Evolutionary conservation across 2,797 vertebrate species (phyloP).

Genomic region (Myotis findleyi): DNA sequence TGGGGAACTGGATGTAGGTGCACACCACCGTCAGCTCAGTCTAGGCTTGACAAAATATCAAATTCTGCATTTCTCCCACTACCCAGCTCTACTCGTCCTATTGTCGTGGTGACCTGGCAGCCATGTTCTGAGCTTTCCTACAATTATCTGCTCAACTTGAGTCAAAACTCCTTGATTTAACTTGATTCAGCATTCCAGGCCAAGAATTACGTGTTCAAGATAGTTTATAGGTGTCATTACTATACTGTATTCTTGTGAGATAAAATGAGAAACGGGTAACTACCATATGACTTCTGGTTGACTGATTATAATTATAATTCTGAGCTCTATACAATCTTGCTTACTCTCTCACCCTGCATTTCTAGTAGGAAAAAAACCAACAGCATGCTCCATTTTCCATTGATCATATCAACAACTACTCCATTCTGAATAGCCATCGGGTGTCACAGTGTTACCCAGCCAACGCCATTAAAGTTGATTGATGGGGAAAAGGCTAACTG

Average conservation of each 20-base stretch:
- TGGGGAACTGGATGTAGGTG: accelerated
- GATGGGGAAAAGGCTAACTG: constrained; percentile 66
- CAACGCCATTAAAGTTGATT: constrained; percentile 44
- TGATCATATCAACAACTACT: constrained; percentile 69
- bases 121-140: not conserved
- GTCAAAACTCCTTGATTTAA: constrained; percentile 35
- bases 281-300: not conserved
- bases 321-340: not conserved
- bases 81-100: not conserved
- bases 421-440: constrained; percentile 64
- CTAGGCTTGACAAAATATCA: not conserved
- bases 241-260: not conserved
- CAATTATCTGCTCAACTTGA: not conserved
- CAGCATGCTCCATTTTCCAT: constrained; percentile 58
- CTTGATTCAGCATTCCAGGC: constrained; percentile 45
- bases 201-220: constrained; percentile 35
- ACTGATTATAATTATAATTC: constrained; percentile 51
- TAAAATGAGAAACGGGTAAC: constrained; percentile 49
- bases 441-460: constrained; percentile 52
- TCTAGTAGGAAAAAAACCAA: constrained; percentile 28
- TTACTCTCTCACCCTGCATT: not conserved
- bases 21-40: not conserved
- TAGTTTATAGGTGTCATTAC: constrained; percentile 30
- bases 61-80: not conserved
- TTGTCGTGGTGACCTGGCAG: constrained; percentile 36